phyloP scores from a whole-genome alignment of 2,113 vertebrate species.

The Apeltes quadracus region DNA sequence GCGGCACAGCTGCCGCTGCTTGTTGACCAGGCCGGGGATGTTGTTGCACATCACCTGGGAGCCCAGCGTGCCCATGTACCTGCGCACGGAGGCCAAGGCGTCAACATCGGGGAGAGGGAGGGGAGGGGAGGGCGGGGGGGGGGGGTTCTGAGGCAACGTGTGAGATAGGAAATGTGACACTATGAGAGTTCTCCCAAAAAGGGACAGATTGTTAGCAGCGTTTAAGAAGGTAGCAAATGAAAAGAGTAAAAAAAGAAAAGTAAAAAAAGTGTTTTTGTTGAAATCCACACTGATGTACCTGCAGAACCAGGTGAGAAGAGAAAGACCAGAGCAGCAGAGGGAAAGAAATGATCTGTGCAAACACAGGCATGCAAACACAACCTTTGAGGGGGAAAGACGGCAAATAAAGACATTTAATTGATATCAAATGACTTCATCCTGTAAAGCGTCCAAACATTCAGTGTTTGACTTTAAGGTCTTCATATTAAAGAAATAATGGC shows the following conservation, averaged over 20 bases:
- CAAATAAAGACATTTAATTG: constrained; percentile 48
- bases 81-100: constrained; percentile 5
- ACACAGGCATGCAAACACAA: constrained; percentile 29
- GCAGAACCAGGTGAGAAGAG: constrained; percentile 33
- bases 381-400: constrained; percentile 19
- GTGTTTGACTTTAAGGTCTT: background rate
- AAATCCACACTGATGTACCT: constrained; percentile 26
- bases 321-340: background rate
- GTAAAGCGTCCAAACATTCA: constrained; percentile 18
- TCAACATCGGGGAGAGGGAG: background rate
- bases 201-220: too few relatives aligned
- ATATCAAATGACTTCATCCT: constrained; percentile 39
- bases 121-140: fast-evolving
- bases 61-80: constrained; percentile 90
- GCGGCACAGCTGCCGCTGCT: constrained; percentile 93
- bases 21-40: constrained; percentile 91
- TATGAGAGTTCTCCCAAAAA: too few relatives aligned
- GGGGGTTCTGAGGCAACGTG: background rate
- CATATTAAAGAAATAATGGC: background rate
- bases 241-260: background rate
- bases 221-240: background rate
- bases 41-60: constrained; percentile 97
- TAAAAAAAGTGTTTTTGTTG: constrained; percentile 8
- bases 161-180: background rate
- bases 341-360: constrained; percentile 15